Evolutionary conservation across 1,140 invertebrate genomes (phyloP).

Genomic region (roundworm (Caenorhabditis elegans)): DNA sequence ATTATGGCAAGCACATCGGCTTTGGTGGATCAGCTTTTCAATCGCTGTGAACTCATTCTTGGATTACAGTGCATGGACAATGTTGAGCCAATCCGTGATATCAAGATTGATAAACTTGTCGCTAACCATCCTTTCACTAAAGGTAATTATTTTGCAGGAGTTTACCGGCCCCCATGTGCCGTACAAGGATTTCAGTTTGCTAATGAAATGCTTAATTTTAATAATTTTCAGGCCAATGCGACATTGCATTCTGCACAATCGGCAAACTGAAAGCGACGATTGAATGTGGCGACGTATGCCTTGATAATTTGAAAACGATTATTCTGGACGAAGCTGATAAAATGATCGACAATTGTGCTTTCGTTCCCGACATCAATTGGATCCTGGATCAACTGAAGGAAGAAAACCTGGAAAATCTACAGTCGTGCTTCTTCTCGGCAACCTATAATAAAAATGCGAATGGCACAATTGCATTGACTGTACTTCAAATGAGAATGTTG

Average conservation of each 20-base stretch:
- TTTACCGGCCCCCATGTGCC: too few relatives aligned
- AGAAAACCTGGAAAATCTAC: background rate
- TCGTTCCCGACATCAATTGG: background rate
- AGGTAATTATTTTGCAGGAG: too few relatives aligned
- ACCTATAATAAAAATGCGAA: background rate
- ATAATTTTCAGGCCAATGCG: background rate
- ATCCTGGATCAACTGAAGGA: background rate
- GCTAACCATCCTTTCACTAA: background rate
- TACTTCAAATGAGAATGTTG: background rate
- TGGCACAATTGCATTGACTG: background rate
- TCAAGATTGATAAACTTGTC: background rate
- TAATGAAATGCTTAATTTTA: too few relatives aligned
- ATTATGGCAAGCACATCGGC: background rate
- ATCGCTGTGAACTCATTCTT: background rate
- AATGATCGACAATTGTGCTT: background rate
- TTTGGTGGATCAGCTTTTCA: background rate
- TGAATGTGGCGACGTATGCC: background rate
- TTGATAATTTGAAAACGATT: background rate
- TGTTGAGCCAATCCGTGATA: background rate
- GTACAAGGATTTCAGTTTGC: too few relatives aligned
- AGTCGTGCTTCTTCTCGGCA: background rate
- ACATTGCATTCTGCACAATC: background rate
- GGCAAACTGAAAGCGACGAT: background rate
- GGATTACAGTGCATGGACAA: background rate
- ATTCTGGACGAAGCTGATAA: constrained; percentile 17